Conservation (phyloP, 2,888 invertebrate genomes). For the Eristalis tenax region DNA sequence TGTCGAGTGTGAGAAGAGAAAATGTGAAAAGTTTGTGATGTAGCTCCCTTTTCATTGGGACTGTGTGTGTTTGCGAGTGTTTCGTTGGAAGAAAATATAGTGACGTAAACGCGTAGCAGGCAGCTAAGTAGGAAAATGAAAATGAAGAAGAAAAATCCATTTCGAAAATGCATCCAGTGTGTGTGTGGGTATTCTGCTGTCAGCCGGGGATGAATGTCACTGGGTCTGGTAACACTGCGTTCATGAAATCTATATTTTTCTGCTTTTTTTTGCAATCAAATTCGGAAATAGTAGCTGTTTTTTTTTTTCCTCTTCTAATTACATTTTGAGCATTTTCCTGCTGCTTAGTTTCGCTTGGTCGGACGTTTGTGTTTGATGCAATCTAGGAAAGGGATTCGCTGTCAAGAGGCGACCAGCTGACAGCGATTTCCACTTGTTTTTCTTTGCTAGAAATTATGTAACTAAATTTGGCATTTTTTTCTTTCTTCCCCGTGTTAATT, state of each 20-base stretch:
- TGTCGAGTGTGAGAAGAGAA: slow-evolving; percentile 43
- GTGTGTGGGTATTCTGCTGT: slow-evolving; percentile 4
- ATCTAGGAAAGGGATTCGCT: neutral
- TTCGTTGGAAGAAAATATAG: slow-evolving; percentile 52
- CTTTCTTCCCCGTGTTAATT: neutral
- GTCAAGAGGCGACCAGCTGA: neutral
- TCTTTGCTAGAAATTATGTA: slow-evolving; percentile 38
- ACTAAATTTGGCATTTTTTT: slow-evolving; percentile 12
- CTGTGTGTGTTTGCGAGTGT: neutral
- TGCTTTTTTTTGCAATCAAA: neutral
- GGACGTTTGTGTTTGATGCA: neutral
- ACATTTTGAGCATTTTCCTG: neutral
- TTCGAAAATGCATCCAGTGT: slow-evolving; percentile 46
- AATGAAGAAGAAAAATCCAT: slow-evolving; percentile 41
- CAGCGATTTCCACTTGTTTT: slow-evolving; percentile 22
- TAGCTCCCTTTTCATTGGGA: neutral
- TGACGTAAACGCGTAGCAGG: slow-evolving; percentile 64
- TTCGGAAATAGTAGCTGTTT: neutral
- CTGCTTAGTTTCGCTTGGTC: neutral
- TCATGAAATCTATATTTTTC: slow-evolving; percentile 34
- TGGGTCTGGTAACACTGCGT: slow-evolving; percentile 37
- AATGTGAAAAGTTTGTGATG: slow-evolving; percentile 31
- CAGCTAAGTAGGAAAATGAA: slow-evolving; percentile 33
- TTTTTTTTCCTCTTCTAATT: neutral
- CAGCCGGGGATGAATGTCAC: slow-evolving; percentile 4